A percentile compares a stretch with the other conserved stretches of the same genome.
Conservation (phyloP, 2,797 vertebrate species). For the Oreochromis grahami region DNA sequence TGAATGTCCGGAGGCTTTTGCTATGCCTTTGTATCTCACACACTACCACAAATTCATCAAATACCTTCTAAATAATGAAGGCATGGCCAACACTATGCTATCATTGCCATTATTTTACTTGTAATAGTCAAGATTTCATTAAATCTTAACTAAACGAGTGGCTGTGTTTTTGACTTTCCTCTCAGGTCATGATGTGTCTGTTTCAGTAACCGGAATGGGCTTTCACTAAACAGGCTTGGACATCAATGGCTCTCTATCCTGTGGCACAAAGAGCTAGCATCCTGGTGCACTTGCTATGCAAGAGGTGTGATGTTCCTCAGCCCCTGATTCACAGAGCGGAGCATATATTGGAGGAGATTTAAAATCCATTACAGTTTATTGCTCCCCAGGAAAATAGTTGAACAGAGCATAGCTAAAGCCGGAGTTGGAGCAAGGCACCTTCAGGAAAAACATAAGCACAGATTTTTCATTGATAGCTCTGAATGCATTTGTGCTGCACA, state of each 20-base stretch:
- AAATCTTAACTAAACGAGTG: not conserved
- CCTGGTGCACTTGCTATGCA: slow-evolving; percentile 72
- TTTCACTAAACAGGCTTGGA: slow-evolving; percentile 32
- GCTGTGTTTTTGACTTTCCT: slow-evolving; percentile 21
- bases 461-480: slow-evolving; percentile 12
- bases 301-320: slow-evolving; percentile 65
- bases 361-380: slow-evolving; percentile 65
- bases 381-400: slow-evolving; percentile 49
- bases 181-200: slow-evolving; percentile 32
- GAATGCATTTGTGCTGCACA: not conserved
- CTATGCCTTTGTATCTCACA: not conserved
- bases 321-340: slow-evolving; percentile 55
- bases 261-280: slow-evolving; percentile 66
- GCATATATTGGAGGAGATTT: slow-evolving; percentile 59
- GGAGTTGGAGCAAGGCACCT: slow-evolving; percentile 10
- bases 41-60: not conserved
- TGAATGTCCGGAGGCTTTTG: not conserved
- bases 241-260: slow-evolving; percentile 70
- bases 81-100: not conserved
- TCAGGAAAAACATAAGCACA: slow-evolving; percentile 1
- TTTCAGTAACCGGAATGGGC: slow-evolving; percentile 46
- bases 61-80: not conserved
- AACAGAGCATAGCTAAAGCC: slow-evolving; percentile 16
- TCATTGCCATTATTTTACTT: not conserved
- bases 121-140: not conserved